Conservation (phyloP, 2,888 invertebrate genomes). For the Onthophagus sagittarius region DNA sequence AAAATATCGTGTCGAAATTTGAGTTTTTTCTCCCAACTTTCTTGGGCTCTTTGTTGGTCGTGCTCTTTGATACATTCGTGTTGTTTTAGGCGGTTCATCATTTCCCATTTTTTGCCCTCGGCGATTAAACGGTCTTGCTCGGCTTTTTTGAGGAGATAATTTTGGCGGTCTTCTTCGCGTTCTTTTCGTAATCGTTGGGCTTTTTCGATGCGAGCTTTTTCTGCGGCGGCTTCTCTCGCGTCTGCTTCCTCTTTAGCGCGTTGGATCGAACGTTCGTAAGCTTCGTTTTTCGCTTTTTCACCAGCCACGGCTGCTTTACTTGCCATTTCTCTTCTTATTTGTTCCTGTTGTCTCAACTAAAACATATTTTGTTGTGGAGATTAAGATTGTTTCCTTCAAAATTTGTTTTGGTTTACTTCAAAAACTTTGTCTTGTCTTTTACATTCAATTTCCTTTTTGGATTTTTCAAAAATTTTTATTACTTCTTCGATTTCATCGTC, state of each 20-base stretch:
- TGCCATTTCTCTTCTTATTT: conserved; percentile 28
- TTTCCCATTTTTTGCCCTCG: conserved; percentile 53
- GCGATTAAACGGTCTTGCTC: conserved; percentile 45
- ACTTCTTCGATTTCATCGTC: conserved; percentile 49
- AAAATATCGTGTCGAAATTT: conserved; percentile 50
- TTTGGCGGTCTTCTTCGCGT: conserved; percentile 34
- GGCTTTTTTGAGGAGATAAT: conserved; percentile 41
- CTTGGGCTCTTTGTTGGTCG: conserved; percentile 44
- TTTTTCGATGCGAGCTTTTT: conserved; percentile 39
- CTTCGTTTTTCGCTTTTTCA: conserved; percentile 27
- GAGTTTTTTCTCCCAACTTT: conserved; percentile 47
- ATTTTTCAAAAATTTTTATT: conserved; percentile 48
- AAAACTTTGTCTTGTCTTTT: conserved; percentile 45
- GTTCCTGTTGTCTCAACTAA: conserved; percentile 29
- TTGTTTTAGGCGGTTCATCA: conserved; percentile 57
- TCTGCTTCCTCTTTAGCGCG: conserved; percentile 35
- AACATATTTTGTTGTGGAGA: too few species aligned
- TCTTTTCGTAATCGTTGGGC: conserved; percentile 37
- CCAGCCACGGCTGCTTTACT: conserved; percentile 32
- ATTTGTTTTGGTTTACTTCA: conserved; percentile 39
- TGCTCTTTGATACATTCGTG: conserved; percentile 51
- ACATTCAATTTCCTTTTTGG: conserved; percentile 48
- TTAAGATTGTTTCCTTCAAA: too few species aligned
- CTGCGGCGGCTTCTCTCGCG: conserved; percentile 46
- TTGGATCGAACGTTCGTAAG: neutral